phyloP scores from a whole-genome alignment of 2,113 vertebrate species.

The Nothoprocta pentlandii region DNA sequence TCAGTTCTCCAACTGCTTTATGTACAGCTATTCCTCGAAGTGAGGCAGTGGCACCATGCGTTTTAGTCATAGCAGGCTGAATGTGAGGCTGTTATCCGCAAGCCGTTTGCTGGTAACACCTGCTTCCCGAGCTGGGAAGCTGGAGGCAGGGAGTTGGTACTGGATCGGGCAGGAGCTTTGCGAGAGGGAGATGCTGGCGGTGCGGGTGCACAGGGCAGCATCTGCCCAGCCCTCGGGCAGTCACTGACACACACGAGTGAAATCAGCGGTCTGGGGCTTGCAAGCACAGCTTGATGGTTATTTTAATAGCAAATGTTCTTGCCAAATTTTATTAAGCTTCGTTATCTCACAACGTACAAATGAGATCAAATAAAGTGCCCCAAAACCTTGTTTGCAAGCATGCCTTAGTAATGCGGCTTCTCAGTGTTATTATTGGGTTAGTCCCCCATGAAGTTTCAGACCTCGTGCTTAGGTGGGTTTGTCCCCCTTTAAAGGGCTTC shows the following conservation, averaged over 20 bases:
- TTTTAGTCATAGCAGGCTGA: conserved; percentile 60
- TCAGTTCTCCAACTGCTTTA: conserved; percentile 65
- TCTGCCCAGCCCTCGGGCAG: conserved; percentile 53
- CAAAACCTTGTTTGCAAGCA: background rate
- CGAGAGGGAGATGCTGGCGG: conserved; percentile 45
- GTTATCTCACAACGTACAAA: background rate
- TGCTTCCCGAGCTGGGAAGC: conserved; percentile 25
- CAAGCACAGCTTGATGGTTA: background rate
- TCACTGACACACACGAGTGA: conserved; percentile 65
- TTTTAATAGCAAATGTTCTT: conserved; percentile 34
- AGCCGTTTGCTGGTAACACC: conserved; percentile 39
- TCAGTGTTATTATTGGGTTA: background rate
- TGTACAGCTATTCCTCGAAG: conserved; percentile 37
- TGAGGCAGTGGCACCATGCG: conserved; percentile 1
- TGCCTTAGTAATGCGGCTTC: background rate
- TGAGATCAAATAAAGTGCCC: background rate
- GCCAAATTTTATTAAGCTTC: conserved; percentile 26
- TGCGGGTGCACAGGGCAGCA: conserved; percentile 33
- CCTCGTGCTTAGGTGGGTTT: background rate
- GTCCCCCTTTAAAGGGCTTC: background rate
- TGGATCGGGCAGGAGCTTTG: conserved; percentile 54
- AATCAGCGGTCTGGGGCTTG: background rate
- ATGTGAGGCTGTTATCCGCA: conserved; percentile 53
- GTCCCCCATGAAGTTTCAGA: background rate
- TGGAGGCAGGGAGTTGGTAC: conserved; percentile 45